Percentiles rank a stretch among this genome's conserved stretches.
Evolutionary conservation across 1,140 invertebrate species (phyloP).

Genomic region (Cotesia glomerata): DNA sequence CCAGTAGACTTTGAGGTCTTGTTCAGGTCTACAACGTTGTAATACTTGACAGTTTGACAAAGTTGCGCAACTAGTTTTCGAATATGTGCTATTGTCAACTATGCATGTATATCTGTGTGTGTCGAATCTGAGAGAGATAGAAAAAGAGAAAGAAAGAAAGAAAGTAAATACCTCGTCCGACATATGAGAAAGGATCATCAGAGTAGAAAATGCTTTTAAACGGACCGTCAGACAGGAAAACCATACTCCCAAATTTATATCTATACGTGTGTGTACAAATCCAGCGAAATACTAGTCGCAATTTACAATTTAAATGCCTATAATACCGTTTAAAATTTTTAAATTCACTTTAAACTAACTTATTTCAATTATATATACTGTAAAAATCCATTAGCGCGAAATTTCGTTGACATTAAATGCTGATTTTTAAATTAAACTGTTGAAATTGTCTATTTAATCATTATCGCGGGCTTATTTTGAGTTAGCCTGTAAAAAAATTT

Average conservation of each 20-base stretch:
- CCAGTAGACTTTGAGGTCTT: not conserved
- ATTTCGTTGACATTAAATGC: no score
- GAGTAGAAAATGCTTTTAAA: not conserved
- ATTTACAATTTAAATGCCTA: not conserved
- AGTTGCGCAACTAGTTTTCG: not conserved
- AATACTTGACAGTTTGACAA: conserved; percentile 2
- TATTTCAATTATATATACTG: not conserved
- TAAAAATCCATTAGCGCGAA: not conserved
- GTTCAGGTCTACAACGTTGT: not conserved
- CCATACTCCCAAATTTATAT: not conserved
- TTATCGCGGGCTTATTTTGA: no score
- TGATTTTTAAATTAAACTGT: no score
- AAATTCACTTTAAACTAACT: not conserved
- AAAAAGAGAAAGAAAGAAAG: no score
- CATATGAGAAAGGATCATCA: not conserved
- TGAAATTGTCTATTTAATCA: no score
- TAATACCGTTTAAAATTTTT: not conserved
- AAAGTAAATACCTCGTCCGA: not conserved
- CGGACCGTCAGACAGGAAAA: not conserved
- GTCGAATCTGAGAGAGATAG: no score
- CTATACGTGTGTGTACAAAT: not conserved
- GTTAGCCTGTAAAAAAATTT: no score
- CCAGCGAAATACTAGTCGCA: not conserved
- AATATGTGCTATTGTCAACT: not conserved
- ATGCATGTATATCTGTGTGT: no score